Evolutionary conservation across 2,888 invertebrate genomes (phyloP).

Genomic region (Eilema depressum): DNA sequence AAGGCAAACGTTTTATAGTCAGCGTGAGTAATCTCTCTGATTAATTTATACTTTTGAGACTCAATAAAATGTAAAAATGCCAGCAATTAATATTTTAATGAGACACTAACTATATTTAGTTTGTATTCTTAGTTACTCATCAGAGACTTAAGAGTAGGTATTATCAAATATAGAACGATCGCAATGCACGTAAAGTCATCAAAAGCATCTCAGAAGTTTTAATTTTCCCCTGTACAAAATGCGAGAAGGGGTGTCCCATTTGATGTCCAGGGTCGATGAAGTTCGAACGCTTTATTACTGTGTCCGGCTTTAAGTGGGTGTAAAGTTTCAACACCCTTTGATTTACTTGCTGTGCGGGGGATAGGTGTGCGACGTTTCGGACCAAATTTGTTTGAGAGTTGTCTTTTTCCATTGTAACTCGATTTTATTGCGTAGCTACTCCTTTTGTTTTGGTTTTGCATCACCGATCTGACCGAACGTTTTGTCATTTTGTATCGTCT

Average conservation of each 20-base stretch:
- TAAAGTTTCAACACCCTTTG: conserved; percentile 88
- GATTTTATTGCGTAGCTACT: conserved; percentile 58
- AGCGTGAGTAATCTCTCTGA: not conserved
- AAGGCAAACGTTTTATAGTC: not conserved
- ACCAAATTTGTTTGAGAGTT: conserved; percentile 75
- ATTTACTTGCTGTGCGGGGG: conserved; percentile 83
- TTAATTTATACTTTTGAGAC: not conserved
- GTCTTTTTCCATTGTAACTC: conserved; percentile 66
- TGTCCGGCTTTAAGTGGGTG: conserved; percentile 87
- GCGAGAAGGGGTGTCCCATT: conserved; percentile 82
- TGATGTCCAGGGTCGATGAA: conserved; percentile 84
- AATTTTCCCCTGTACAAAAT: conserved; percentile 80
- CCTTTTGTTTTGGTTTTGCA: conserved; percentile 59
- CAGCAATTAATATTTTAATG: too few relatives aligned
- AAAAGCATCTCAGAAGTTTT: conserved; percentile 75
- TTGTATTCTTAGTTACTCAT: not conserved
- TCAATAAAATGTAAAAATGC: too few relatives aligned
- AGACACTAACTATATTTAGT: not conserved
- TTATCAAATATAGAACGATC: conserved; percentile 22
- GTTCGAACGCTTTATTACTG: conserved; percentile 87
- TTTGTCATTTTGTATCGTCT: conserved; percentile 34
- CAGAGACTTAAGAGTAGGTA: conserved; percentile 14
- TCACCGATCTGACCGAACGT: conserved; percentile 34
- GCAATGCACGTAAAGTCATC: conserved; percentile 42
- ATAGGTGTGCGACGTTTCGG: conserved; percentile 75